Conservation (phyloP, 2,888 invertebrate species). For the Sepioteuthis lessoniana region DNA sequence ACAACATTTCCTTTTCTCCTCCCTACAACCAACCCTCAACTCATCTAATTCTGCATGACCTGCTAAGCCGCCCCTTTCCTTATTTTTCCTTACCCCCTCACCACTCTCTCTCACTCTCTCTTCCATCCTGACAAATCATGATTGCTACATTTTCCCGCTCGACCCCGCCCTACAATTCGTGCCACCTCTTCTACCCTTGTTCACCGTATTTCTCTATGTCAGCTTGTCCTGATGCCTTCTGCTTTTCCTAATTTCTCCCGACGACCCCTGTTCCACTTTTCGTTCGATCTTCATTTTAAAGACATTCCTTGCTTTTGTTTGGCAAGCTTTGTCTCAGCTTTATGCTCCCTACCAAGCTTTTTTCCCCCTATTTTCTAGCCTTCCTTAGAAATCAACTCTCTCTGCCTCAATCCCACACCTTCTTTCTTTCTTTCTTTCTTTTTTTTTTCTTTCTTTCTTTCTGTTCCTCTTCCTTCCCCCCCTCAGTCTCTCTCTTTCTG, state of each 20-base stretch:
- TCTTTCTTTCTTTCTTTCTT: too few relatives aligned
- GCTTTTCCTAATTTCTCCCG: background rate
- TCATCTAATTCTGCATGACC: background rate
- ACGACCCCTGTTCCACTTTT: background rate
- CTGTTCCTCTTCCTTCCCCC: background rate
- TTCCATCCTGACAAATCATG: background rate
- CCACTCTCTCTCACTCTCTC: too few relatives aligned
- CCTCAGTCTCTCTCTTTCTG: too few relatives aligned
- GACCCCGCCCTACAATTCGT: background rate
- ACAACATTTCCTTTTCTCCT: background rate
- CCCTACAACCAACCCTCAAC: background rate
- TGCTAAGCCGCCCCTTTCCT: background rate
- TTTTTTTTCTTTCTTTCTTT: too few relatives aligned
- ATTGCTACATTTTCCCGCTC: background rate
- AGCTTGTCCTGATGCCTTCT: background rate
- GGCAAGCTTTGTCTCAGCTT: background rate
- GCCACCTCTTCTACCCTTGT: background rate
- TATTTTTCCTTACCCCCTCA: background rate
- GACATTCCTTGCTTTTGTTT: slow-evolving; percentile 9
- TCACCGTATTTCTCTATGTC: slow-evolving; percentile 2
- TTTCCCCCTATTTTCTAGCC: background rate
- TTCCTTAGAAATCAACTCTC: background rate
- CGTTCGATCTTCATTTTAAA: background rate
- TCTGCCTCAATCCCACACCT: too few relatives aligned
- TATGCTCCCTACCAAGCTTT: background rate